Evolutionary conservation across 1,140 invertebrate species (phyloP).

Genomic region (Drosophila busckii): DNA sequence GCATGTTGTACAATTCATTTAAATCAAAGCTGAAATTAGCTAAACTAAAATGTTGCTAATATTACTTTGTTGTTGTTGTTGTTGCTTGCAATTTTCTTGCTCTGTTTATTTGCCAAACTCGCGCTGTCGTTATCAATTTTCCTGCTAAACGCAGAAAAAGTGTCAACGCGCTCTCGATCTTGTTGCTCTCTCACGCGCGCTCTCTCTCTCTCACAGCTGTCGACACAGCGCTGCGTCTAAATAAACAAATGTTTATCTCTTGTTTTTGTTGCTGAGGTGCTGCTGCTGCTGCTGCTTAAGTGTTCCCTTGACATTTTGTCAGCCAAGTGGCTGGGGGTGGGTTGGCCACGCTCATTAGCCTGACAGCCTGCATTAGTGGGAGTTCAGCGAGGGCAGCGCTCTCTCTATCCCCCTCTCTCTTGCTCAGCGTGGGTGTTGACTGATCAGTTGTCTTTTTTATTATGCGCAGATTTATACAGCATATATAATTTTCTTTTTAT

Average conservation of each 20-base stretch:
- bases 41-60: constrained; percentile 16
- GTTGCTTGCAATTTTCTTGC: constrained; percentile 5
- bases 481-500: no score
- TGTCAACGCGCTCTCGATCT: constrained; percentile 4
- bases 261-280: constrained; percentile 21
- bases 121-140: constrained; percentile 38
- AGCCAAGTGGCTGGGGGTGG: no score
- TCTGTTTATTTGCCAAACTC: constrained; percentile 23
- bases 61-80: constrained; percentile 2
- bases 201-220: constrained; percentile 8
- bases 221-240: neutral
- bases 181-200: neutral
- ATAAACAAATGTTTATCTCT: constrained; percentile 33
- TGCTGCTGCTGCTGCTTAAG: constrained; percentile 28
- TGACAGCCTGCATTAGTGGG: constrained; percentile 3
- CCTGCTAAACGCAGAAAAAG: constrained; percentile 10
- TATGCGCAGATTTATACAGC: no score
- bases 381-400: no score
- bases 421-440: no score
- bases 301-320: constrained; percentile 43
- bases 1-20: constrained; percentile 61
- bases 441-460: no score
- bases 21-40: constrained; percentile 67
- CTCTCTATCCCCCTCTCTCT: no score
- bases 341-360: constrained; percentile 33